Base-by-base conservation (phyloP, 2,888 invertebrate genomes). In the Stenolophus ochropezus region DNA sequence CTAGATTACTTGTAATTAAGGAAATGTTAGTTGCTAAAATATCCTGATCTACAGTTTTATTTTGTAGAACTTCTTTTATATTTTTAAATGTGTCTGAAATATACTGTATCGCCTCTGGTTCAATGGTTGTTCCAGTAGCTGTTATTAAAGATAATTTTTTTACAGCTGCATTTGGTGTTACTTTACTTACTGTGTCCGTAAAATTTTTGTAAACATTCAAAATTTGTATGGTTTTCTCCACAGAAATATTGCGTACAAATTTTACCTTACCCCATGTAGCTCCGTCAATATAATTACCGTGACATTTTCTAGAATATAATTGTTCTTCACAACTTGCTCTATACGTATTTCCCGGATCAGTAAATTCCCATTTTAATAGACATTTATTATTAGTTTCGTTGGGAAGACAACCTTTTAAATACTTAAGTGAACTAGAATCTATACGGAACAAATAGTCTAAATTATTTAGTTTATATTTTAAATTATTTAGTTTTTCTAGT, bases 211-310 rank as follows among this genome's bases (percentile, higher is more conserved):
- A 73, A 2, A 49, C 18, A 49, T 73, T 84, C 11, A 87, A 82
- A 14, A 82, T 81, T 76, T 83, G 82, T 0, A 86, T 86, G 33
- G 23, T 83, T 8, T 47, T 49, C 80, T 23, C 78, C n/a, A 4
- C 11, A 56, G 18, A 4, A 51, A 51, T 77, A 5, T 83, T 77
- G 81, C 88, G 88, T 3, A 78, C 73, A 65, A 83, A 81, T 18
- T 89, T 88, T 0, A 90, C 85, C 1, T 87, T 81, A 33, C 90
- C 90, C 94, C 94, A 94, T 65, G 85, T 84, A 21, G 91, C 91
- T 8, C 94, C 94, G 4, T 89, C 84, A 2, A 91, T 85, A 85
- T 93, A 93, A 81, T 92, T 89, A 0, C 94, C 94, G 5, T 85
- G 77, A 85, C 94, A 94, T 76, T 88, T 87, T 84, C 93, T 89